Conservation (phyloP, 2,888 invertebrate genomes). For the Neoscelio sp. region DNA sequence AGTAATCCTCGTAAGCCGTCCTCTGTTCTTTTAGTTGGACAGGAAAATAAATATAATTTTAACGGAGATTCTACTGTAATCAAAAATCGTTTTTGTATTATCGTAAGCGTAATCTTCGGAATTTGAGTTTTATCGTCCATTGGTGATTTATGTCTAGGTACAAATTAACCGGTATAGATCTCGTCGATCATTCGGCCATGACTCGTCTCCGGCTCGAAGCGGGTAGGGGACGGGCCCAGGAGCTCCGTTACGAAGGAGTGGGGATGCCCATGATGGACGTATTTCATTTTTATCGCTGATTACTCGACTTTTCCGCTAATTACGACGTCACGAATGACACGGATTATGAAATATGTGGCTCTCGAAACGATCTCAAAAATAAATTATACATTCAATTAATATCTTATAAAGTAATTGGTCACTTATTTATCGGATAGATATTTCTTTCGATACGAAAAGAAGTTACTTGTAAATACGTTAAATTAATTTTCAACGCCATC, state of each 20-base stretch:
- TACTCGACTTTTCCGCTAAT: constrained; percentile 36
- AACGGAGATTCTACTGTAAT: too few relatives aligned
- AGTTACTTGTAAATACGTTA: too few relatives aligned
- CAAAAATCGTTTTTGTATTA: constrained; percentile 5
- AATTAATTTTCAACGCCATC: too few relatives aligned
- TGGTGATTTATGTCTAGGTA: constrained; percentile 39
- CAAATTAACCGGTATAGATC: constrained; percentile 55
- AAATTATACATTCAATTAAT: too few relatives aligned
- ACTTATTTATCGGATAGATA: too few relatives aligned
- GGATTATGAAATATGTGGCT: constrained; percentile 5
- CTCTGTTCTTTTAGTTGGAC: background rate
- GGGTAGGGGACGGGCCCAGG: constrained; percentile 72
- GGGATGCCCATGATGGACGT: constrained; percentile 78
- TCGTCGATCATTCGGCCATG: constrained; percentile 64
- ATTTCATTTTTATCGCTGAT: constrained; percentile 54
- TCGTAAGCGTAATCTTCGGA: constrained; percentile 6
- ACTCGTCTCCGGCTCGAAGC: constrained; percentile 47
- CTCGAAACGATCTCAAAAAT: background rate
- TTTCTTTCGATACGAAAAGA: too few relatives aligned
- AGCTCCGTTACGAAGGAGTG: constrained; percentile 66
- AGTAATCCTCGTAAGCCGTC: too few relatives aligned
- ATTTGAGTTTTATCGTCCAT: constrained; percentile 16
- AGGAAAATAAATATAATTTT: constrained; percentile 14
- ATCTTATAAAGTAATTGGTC: too few relatives aligned
- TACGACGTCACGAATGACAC: constrained; percentile 36